Percentiles rank a stretch among this genome's conserved stretches.
Evolutionary conservation across 1,140 invertebrate species (phyloP).

Genomic region (Periplaneta americana): DNA sequence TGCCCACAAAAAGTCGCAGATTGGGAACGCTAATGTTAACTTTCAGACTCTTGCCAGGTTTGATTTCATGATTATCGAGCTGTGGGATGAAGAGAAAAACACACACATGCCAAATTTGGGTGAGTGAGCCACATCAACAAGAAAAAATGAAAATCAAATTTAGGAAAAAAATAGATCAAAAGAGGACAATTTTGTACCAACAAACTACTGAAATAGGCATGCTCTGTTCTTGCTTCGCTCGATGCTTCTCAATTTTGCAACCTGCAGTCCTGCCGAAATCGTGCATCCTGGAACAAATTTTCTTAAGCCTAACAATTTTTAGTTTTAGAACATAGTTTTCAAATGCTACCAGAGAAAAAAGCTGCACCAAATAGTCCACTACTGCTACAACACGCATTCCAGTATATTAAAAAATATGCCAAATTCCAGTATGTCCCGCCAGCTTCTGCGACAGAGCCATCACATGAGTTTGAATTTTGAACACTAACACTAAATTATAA

Average conservation of each 20-base stretch:
- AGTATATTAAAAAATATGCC: conserved; percentile 12
- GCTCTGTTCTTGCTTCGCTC: conserved; percentile 22
- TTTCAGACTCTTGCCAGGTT: conserved; percentile 97
- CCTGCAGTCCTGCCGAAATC: conserved; percentile 6
- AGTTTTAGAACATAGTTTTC: background rate
- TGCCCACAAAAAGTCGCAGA: conserved; percentile 99
- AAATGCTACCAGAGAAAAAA: conserved; percentile 5
- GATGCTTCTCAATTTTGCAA: conserved; percentile 12
- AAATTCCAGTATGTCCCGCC: background rate
- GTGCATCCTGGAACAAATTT: conserved; percentile 17
- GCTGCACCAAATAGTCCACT: conserved; percentile 11
- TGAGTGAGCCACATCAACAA: conserved; percentile 30
- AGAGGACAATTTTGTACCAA: conserved; percentile 32
- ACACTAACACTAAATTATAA: conserved; percentile 7
- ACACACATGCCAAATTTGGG: conserved; percentile 59
- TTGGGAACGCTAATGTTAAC: conserved; percentile 99
- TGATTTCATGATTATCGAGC: conserved; percentile 99
- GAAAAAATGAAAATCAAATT: conserved; percentile 20
- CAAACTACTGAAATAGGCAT: conserved; percentile 27
- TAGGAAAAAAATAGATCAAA: conserved; percentile 22
- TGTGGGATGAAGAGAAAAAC: conserved; percentile 69
- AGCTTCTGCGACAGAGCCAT: conserved; percentile 24
- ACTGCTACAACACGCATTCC: conserved; percentile 14
- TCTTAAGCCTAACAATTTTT: conserved; percentile 12
- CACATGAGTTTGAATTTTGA: conserved; percentile 21